Base-by-base conservation (phyloP, 2,888 invertebrate genomes). In the Hetaerina titia region DNA sequence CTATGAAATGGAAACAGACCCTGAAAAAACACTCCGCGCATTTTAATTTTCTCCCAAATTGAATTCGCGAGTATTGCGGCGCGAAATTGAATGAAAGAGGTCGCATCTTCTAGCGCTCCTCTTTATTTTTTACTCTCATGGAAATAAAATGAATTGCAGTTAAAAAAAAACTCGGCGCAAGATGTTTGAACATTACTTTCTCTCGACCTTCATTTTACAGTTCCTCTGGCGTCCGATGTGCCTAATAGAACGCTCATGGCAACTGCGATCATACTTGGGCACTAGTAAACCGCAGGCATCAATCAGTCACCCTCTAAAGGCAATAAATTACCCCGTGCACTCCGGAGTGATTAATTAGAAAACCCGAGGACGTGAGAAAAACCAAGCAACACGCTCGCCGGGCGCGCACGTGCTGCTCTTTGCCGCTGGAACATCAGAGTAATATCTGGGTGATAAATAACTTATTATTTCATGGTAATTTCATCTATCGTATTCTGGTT, bases 281-380 rank as follows among this genome's bases (percentile, higher is more conserved):
- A 22, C 13, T 25, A 69, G 5, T 9, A 15, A 81, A 19, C 81
- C 31, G 81, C 31, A 2, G 5, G 25, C 81, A 31, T 31, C 81
- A 31, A 81, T 81, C 81, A 81, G 81, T 81, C 81, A 81, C 81
- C 25, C 31, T 25, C 81, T 31, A 7, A 4, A 31, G 81, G 81
- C 25, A 31, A 81, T 81, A 81, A 81, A 81, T 81, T 81, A 81
- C 11, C 81, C 81, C 81, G 81, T 81, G 81, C 81, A 31, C 81
- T 81, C 15, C 81, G 81, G n/a, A 31, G 31, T 81, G 81, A 81
- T 81, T 81, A 81, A 81, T 81, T 25, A 81, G 81, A 81, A 81
- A 81, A 81, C 31, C 31, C 81, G 25, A 31, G 31, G 81, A 31
- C 81, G 13, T 2, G 81, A 31, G 60, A 31, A 13, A 25, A 81